Conservation (phyloP, 2,888 invertebrate genomes). For the Chirona hameri region DNA sequence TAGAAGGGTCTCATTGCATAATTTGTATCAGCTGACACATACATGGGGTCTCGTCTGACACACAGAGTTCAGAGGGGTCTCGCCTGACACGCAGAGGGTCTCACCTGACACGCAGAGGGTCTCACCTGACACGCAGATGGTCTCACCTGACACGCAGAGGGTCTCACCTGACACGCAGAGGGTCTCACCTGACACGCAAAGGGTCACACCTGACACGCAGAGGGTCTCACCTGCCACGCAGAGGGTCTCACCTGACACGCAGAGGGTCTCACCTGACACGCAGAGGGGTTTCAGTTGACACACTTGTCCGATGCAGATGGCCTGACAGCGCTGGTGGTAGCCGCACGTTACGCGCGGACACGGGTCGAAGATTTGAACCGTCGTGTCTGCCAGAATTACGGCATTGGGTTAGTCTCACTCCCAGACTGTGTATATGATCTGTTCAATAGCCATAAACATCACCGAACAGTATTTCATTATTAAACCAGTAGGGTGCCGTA, state of each 20-base stretch:
- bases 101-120: neutral
- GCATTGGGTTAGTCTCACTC: no score
- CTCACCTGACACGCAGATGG: neutral
- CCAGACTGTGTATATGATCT: no score
- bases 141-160: no score
- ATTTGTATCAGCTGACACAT: no score
- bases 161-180: conserved; percentile 13
- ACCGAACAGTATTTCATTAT: no score
- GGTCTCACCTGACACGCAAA: neutral
- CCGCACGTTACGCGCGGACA: neutral
- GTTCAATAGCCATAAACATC: no score
- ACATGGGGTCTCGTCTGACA: no score
- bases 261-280: neutral
- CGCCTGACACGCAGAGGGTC: neutral
- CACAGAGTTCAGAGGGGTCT: no score
- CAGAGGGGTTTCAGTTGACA: neutral
- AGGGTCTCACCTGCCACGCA: neutral
- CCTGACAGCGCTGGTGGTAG: conserved; percentile 10
- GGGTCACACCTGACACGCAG: no score
- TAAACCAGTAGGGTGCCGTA: no score
- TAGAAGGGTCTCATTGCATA: no score
- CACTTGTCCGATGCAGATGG: neutral
- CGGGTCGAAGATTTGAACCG: neutral
- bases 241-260: neutral
- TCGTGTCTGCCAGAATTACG: neutral